phyloP scores from a whole-genome alignment of 23 tunicate species.

The Oikopleura dioica region DNA sequence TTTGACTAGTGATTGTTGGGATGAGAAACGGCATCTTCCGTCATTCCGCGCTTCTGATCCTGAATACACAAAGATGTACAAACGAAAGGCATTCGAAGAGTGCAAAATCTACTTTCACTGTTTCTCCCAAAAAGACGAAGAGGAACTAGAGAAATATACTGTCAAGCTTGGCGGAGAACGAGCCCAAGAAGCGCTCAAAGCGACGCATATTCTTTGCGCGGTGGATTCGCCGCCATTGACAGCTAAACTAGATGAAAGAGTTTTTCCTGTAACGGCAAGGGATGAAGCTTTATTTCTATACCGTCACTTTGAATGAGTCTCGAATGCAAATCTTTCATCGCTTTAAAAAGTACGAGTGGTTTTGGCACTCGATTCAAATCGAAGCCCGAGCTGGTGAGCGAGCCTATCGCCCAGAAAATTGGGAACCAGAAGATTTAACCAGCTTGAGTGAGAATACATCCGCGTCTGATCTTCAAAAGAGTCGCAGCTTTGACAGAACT shows the following conservation, averaged over 20 bases:
- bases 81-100: background rate
- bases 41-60: background rate
- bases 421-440: background rate
- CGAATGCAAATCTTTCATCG: no score
- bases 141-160: background rate
- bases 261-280: background rate
- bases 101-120: background rate
- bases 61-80: background rate
- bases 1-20: background rate
- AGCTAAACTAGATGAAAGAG: background rate
- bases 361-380: slow-evolving; percentile 8
- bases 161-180: background rate
- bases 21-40: background rate
- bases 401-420: background rate
- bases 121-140: background rate
- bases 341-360: no score
- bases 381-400: background rate
- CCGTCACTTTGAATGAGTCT: no score
- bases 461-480: no score
- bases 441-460: no score
- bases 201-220: background rate
- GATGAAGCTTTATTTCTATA: no score
- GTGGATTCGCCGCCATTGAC: background rate
- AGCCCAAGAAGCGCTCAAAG: background rate
- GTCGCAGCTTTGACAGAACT: no score